Evolutionary conservation across 1,140 invertebrate species (phyloP), one percentile per base, ranked within the genome.

Genomic region (Panagrolaimus sp.): DNA sequence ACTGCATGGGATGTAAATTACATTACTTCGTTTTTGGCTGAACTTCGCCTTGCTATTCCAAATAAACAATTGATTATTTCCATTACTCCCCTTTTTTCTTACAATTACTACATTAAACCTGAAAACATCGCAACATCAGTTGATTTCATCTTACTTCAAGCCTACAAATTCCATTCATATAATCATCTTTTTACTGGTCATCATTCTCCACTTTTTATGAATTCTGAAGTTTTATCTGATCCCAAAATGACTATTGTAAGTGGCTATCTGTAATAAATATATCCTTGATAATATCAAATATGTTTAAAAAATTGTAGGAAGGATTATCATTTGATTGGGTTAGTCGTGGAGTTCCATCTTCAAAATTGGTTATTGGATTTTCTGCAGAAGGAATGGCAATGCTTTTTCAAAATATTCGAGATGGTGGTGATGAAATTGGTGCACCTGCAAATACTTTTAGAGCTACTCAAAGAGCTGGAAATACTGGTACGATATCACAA

Each of bases 191-290:
- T 67, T 27, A 70, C 68, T 1, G 68, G 68, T 1, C 68, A 70
- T 62, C 68, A 66, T 62, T 70, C 68, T 1, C 65, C 68, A 8
- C 65, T 70, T 20, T 66, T 69, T 43, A 23, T 31, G 16, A 27
- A 25, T 8, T 9, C 14, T 25, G 9, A 25, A 14, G 2, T 66
- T 63, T 20, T 14, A 5, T 13, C 8, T 9, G 47, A 65, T 27
- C 16, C 53, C 3, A 68, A 42, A 14, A 68, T 25, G 7, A 31
- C 23, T 25, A 65, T 68, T 48, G 67, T 63, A 63, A 63, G 62
- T 31, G n/a, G n/a, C n/a, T 61, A 14, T 61, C 13, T 38, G 31
- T 38, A 4, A 38, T 38, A 38, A 5, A n/a, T 11, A 61, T n/a
- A n/a, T n/a, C n/a, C n/a, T n/a, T n/a, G n/a, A n/a, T 61, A 5